phyloP scores from a whole-genome alignment of 2,888 invertebrate species.

The Argyra leucocephala region DNA sequence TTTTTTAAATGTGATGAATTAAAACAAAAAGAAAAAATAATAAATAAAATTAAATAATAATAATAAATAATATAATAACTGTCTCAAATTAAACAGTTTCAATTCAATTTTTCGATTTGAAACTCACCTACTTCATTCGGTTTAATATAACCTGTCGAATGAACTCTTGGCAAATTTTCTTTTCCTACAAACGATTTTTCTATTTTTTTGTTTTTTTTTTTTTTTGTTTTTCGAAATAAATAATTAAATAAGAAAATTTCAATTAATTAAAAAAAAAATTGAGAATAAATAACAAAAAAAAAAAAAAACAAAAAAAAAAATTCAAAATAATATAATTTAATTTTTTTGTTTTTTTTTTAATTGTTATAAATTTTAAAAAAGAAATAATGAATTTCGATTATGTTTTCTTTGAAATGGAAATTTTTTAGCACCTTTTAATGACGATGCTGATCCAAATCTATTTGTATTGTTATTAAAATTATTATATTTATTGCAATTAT shows the following conservation, averaged over 20 bases:
- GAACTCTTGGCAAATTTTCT: constrained; percentile 12
- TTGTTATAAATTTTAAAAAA: neutral
- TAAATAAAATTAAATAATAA: neutral
- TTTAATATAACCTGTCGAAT: constrained; percentile 44
- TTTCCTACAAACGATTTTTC: neutral
- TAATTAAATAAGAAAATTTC: too few species aligned
- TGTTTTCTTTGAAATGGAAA: constrained; percentile 5
- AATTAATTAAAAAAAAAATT: too few species aligned
- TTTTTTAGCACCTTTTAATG: constrained; percentile 52
- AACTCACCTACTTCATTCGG: constrained; percentile 54
- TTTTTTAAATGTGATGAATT: neutral
- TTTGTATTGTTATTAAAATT: constrained; percentile 31
- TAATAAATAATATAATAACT: too few species aligned
- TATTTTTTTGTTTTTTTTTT: neutral
- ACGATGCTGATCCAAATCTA: neutral
- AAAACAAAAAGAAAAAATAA: neutral
- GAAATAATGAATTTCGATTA: constrained; percentile 6
- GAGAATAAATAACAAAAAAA: too few species aligned
- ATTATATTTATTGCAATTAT: constrained; percentile 11
- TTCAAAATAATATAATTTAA: too few species aligned
- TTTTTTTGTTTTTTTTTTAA: neutral
- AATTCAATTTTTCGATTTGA: neutral
- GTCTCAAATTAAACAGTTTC: too few species aligned
- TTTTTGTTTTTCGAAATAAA: neutral
- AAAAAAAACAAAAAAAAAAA: neutral